Conservation (phyloP, 2,113 vertebrate genomes). For the Toxostoma redivivum region DNA sequence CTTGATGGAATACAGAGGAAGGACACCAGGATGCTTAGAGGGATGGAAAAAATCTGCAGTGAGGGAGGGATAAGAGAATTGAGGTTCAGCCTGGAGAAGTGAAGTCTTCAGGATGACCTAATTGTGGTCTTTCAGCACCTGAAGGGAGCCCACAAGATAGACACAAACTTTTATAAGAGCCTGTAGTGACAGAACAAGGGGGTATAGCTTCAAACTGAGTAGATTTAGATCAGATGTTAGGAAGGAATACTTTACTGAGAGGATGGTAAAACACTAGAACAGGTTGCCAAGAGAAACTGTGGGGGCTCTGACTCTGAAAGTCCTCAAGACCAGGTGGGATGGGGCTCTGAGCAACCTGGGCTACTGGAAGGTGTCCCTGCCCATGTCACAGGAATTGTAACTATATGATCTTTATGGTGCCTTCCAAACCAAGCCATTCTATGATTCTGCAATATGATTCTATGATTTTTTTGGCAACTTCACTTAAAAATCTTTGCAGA, state of each 20-base stretch:
- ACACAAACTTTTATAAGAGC: background rate
- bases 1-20: background rate
- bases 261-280: background rate
- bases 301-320: background rate
- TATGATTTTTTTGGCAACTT: background rate
- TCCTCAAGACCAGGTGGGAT: background rate
- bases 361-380: background rate
- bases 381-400: background rate
- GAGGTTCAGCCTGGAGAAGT: background rate
- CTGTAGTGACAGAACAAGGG: background rate
- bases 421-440: background rate
- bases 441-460: no score
- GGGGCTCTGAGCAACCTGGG: background rate
- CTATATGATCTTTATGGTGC: background rate
- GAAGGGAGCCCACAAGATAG: background rate
- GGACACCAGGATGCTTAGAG: background rate
- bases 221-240: background rate
- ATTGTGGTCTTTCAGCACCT: background rate
- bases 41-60: background rate
- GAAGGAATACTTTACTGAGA: background rate
- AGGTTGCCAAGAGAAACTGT: background rate
- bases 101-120: background rate
- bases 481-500: background rate
- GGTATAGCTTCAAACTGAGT: background rate
- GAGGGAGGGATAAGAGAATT: background rate